phyloP scores from a whole-genome alignment of 2,113 vertebrate species.

The Bathybates hornii region DNA sequence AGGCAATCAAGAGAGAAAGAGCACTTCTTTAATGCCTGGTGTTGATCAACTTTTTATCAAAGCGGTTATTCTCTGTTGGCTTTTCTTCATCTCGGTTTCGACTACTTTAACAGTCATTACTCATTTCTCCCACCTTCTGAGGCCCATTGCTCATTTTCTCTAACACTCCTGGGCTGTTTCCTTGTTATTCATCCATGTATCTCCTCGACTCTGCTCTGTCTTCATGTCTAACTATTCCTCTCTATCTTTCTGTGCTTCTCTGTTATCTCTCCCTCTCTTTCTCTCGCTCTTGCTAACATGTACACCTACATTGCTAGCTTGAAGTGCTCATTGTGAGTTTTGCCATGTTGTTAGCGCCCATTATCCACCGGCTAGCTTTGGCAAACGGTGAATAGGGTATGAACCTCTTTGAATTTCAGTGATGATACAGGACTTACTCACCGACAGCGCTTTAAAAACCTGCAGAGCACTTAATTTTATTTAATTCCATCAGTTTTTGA shows the following conservation, averaged over 20 bases:
- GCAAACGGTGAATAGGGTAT: not conserved
- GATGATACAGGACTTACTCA: not conserved
- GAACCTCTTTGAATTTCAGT: constrained; percentile 23
- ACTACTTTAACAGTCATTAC: not conserved
- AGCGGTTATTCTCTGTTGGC: not conserved
- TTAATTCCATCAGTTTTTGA: not conserved
- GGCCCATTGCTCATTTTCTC: constrained; percentile 4
- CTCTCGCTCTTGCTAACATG: not conserved
- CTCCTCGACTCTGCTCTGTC: not conserved
- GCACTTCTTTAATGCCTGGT: not conserved
- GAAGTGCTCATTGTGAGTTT: constrained; percentile 26
- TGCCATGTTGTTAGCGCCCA: not conserved
- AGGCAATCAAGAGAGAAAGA: not conserved
- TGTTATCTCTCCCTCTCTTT: not conserved
- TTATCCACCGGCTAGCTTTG: constrained; percentile 10
- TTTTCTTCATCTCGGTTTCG: not conserved
- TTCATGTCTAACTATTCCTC: not conserved
- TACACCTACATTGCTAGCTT: not conserved
- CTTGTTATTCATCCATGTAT: constrained; percentile 11
- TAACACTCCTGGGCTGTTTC: not conserved
- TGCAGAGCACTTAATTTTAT: not conserved
- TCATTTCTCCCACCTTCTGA: not conserved
- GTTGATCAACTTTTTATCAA: not conserved
- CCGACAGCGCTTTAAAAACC: not conserved
- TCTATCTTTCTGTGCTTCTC: not conserved